phyloP scores from a whole-genome alignment of 1,140 invertebrate genomes.

The Drosophila willistoni region DNA sequence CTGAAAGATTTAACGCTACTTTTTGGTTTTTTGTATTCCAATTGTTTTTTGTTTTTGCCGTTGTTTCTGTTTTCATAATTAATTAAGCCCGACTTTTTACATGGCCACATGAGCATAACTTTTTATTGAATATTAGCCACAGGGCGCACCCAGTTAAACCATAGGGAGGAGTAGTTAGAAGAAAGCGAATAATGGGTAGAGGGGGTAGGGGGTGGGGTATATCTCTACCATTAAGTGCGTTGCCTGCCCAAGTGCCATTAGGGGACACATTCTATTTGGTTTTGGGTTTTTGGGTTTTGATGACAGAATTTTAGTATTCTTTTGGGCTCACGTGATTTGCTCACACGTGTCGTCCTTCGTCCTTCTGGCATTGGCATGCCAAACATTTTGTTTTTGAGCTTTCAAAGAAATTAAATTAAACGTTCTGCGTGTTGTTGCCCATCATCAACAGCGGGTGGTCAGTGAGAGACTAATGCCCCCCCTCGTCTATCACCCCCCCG shows the following conservation, averaged over 20 bases:
- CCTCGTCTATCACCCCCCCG: conserved; percentile 3
- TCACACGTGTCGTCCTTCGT: conserved; percentile 67
- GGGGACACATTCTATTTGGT: conserved; percentile 43
- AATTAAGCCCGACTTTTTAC: conserved; percentile 72
- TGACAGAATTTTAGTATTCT: conserved; percentile 58
- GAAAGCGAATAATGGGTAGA: not conserved
- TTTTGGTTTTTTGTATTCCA: conserved; percentile 24
- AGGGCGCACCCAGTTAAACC: conserved; percentile 46
- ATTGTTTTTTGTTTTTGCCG: not conserved
- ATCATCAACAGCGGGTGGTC: conserved; percentile 28
- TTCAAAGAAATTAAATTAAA: conserved; percentile 82
- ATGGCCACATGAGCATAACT: conserved; percentile 70
- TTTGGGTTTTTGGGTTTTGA: conserved; percentile 49
- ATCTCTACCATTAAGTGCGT: conserved; percentile 72
- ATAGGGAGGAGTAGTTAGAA: not conserved
- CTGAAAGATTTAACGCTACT: conserved; percentile 75
- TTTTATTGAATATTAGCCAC: conserved; percentile 78
- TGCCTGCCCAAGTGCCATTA: conserved; percentile 73
- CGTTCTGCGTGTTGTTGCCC: conserved; percentile 73
- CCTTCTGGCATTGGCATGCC: conserved; percentile 59
- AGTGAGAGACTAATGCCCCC: not conserved
- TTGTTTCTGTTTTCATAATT: conserved; percentile 56
- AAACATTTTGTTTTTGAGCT: conserved; percentile 77
- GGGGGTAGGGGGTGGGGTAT: not conserved
- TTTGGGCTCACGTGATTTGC: conserved; percentile 64